Conservation (phyloP, 1,140 invertebrate genomes). For the Caligus rogercresseyi region DNA sequence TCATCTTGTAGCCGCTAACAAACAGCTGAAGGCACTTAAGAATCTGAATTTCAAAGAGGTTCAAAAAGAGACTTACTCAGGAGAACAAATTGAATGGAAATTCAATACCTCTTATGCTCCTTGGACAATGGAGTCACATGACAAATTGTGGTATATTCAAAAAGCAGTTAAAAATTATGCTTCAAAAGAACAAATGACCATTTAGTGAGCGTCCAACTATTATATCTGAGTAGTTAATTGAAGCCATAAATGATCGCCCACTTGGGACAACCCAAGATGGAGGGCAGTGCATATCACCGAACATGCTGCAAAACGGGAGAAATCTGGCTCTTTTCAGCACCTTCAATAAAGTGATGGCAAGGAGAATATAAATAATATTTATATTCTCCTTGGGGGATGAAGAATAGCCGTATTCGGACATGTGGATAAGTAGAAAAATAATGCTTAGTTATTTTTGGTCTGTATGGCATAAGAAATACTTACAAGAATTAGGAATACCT, state of each 20-base stretch:
- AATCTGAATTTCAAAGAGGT: background rate
- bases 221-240: background rate
- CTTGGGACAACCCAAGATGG: background rate
- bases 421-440: background rate
- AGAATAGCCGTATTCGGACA: background rate
- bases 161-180: background rate
- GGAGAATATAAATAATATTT: no score
- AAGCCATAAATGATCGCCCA: background rate
- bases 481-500: background rate
- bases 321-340: background rate
- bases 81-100: background rate
- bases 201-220: background rate
- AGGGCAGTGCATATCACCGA: background rate
- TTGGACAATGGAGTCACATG: conserved; percentile 8
- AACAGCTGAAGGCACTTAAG: background rate
- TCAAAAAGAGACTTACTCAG: background rate
- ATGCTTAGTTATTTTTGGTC: background rate
- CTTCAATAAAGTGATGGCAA: no score
- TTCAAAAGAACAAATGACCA: background rate
- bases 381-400: no score
- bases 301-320: background rate
- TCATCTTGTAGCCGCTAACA: background rate
- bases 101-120: background rate
- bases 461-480: background rate
- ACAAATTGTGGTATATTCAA: background rate